Base-by-base conservation (phyloP, 2,888 invertebrate species). In the Hydraecia micacea region DNA sequence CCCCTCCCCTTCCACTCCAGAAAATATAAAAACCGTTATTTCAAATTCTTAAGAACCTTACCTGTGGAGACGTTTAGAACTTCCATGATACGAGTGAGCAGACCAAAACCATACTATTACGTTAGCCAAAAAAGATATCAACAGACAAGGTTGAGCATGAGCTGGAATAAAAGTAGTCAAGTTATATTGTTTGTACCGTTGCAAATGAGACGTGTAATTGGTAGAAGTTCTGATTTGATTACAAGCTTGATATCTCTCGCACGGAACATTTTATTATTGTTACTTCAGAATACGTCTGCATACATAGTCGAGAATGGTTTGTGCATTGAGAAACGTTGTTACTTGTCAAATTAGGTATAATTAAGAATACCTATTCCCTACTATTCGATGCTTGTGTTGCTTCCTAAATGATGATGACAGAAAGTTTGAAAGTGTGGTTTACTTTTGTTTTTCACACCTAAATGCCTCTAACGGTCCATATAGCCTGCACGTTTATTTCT, bases 201-300 rank as follows among this genome's bases (percentile, higher is more conserved):
- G 55, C 73, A 75, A 86, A 72, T 86, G 87, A 84, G n/a, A 73
- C 84, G 85, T 84, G 81, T 86, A 78, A 86, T 86, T 86, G 86
- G 81, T 72, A 79, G 79, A 84, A 86, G 81, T 86, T 86, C 76
- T 78, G 86, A 86, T 84, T 86, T 79, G 76, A 86, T 86, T 77
- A 86, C 75, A 52, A 78, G 52, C 75, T 86, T 62, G 68, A 81
- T 76, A 52, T 79, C 78, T 66, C 58, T 73, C 68, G 75, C 70
- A 75, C 36, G 73, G 46, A 62, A 81, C 73, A 46, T 73, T 73
- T 66, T 76, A 42, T 73, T 73, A 75, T 65, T 84, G 67, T 81
- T 79, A 75, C 65, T 80, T 62, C 67, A n/a, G 81, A 68, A 68
- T 62, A 73, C 42, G 65, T 69, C 36, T 73, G 46, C 75, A 78